A percentile compares a stretch with the other conserved stretches of the same genome.
Conservation (phyloP, 2,113 vertebrate genomes). For the Channa argus region DNA sequence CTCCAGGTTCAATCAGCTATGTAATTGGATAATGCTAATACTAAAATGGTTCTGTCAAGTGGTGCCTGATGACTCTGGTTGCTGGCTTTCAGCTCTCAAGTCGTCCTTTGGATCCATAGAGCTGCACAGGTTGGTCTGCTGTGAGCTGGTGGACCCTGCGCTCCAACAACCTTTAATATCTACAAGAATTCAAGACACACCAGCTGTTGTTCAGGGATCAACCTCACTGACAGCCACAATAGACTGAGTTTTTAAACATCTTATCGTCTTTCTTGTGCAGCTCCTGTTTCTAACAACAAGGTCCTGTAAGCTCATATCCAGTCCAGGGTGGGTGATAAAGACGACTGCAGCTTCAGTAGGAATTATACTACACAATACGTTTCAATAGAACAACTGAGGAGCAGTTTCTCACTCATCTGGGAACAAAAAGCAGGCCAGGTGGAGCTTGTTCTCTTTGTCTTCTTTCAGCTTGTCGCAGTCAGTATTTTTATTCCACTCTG, state of each 20-base stretch:
- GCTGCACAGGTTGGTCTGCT: neutral
- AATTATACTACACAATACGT: neutral
- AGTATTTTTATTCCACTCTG: neutral
- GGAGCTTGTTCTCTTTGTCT: too few species aligned
- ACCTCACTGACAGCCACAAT: neutral
- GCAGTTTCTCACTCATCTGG: too few species aligned
- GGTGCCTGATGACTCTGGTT: constrained; percentile 18
- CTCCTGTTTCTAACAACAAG: neutral
- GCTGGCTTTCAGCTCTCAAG: too few species aligned
- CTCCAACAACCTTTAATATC: too few species aligned
- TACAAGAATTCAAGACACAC: neutral
- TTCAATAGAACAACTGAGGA: neutral
- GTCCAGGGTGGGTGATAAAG: neutral
- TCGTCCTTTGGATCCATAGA: neutral
- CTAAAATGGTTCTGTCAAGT: constrained; percentile 35
- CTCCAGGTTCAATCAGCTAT: constrained; percentile 49
- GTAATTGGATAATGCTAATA: constrained; percentile 53
- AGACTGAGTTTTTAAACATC: neutral
- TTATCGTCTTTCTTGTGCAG: neutral
- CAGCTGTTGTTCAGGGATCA: neutral
- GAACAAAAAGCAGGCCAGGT: too few species aligned
- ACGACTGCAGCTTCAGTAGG: neutral
- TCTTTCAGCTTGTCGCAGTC: too few species aligned
- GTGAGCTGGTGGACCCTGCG: neutral
- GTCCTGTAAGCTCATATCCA: neutral